phyloP scores from a whole-genome alignment of 2,888 invertebrate genomes.

The Agonopterix alstromeriana region DNA sequence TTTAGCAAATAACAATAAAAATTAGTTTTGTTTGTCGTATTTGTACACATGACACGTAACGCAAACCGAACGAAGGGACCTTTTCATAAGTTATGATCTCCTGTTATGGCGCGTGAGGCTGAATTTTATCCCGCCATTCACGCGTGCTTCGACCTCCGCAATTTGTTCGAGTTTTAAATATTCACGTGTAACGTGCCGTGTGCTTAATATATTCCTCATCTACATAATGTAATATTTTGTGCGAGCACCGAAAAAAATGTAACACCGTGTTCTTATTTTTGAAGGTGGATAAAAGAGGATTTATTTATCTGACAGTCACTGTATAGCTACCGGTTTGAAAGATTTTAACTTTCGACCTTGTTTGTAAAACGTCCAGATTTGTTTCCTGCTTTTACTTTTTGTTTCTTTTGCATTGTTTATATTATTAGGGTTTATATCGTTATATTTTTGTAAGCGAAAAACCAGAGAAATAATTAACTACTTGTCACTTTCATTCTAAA shows the following conservation, averaged over 20 bases:
- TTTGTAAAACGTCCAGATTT: neutral
- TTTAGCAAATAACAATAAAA: too few relatives aligned
- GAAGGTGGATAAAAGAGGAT: constrained; percentile 9
- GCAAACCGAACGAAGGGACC: constrained; percentile 40
- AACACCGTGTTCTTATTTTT: constrained; percentile 27
- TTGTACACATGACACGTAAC: constrained; percentile 40
- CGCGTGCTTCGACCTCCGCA: constrained; percentile 36
- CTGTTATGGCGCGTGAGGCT: constrained; percentile 18
- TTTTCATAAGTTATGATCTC: constrained; percentile 55
- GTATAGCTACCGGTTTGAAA: constrained; percentile 3
- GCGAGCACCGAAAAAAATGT: constrained; percentile 33
- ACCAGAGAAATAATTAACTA: too few relatives aligned
- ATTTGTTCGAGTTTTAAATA: constrained; percentile 59
- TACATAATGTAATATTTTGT: constrained; percentile 59
- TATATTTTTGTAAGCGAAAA: neutral
- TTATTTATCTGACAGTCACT: constrained; percentile 4
- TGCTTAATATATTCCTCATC: constrained; percentile 57
- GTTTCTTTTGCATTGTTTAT: neutral
- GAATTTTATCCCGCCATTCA: constrained; percentile 33
- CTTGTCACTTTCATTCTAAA: too few relatives aligned
- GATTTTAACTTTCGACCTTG: constrained; percentile 7
- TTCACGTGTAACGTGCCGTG: constrained; percentile 50
- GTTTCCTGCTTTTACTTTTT: neutral
- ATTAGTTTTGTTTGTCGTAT: constrained; percentile 10
- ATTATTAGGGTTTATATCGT: neutral